Evolutionary conservation across 2,888 invertebrate genomes (phyloP), one percentile per base, ranked within the genome.

Genomic region (Acleris laterana): DNA sequence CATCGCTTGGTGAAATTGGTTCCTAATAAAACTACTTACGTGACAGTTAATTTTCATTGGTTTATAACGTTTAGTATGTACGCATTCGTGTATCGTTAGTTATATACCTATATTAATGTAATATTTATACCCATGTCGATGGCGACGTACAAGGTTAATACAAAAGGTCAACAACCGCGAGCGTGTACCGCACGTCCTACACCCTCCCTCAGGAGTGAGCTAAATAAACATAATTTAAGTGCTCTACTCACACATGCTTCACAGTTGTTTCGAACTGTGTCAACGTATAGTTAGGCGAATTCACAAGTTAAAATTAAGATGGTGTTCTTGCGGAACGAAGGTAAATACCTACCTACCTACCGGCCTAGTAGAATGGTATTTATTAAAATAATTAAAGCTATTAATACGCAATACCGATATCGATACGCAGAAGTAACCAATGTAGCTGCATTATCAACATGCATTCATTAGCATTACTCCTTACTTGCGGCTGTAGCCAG

Each of bases 71-170:
- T 25, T 5, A 25, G 25, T 25, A 25, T 25, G 25, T 25, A 3
- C 28, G 46, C 56, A 57, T 56, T 56, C 20, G 32, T 61, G 22
- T 22, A 46, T 61, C 56, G 67, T 68, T 71, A 70, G 51, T 66
- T 68, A 63, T 63, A 68, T 69, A n/a, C n/a, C n/a, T n/a, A n/a
- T n/a, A n/a, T n/a, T n/a, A n/a, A n/a, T n/a, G n/a, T n/a, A n/a
- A n/a, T n/a, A n/a, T n/a, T n/a, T 69, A 58, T 50, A 67, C 48
- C 49, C 51, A 61, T 66, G 63, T 72, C 38, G 72, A 78, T 76
- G 76, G 73, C 74, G 70, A 70, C 73, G 74, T 69, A 79, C 85
- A 85, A 87, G 85, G 87, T 87, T 86, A 86, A 79, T 74, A 73
- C 68, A 69, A 69, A 75, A 76, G 88, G 83, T 82, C 86, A 85